These are phyloP conservation scores for Oreonectes daqikongensis DNA, from an alignment of 2,797 vertebrate species.

Conservation along the genomic window DNA sequence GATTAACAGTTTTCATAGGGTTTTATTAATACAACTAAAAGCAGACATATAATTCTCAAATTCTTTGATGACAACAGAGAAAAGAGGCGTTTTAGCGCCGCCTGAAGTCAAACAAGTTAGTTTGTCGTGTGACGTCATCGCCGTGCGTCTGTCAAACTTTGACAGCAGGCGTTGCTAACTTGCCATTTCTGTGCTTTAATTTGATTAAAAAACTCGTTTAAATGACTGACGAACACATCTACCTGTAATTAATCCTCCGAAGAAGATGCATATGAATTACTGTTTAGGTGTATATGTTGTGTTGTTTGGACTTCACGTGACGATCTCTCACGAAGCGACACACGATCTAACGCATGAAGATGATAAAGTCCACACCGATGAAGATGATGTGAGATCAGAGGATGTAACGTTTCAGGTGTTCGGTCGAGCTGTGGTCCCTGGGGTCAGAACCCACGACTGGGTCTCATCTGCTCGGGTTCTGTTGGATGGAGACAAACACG, in stretches of 20 bases:
- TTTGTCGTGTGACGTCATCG: background rate
- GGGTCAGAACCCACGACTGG: conserved; percentile 89
- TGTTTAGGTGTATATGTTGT: background rate
- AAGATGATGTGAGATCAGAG: conserved; percentile 58
- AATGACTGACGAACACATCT: background rate
- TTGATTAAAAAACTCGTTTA: background rate
- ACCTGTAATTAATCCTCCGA: background rate
- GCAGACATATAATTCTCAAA: no score
- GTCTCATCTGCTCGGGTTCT: conserved; percentile 83
- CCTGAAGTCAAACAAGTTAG: no score
- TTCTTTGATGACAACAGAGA: no score
- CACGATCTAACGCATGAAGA: conserved; percentile 30
- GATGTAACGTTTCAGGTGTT: conserved; percentile 88
- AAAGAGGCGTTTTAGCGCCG: no score
- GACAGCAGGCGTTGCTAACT: background rate
- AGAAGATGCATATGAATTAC: background rate
- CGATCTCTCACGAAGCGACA: conserved; percentile 68
- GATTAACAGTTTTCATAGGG: no score
- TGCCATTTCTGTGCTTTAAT: background rate
- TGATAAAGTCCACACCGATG: background rate
- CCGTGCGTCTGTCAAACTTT: background rate
- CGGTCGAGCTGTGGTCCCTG: conserved; percentile 87
- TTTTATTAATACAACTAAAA: no score
- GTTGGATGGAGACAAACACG: conserved; percentile 88
- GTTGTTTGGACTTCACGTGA: conserved; percentile 9